Percentiles rank a stretch among this genome's conserved stretches.
Evolutionary conservation across 2,797 vertebrate genomes (phyloP).

Genomic region (Rhinoraja longicauda): DNA sequence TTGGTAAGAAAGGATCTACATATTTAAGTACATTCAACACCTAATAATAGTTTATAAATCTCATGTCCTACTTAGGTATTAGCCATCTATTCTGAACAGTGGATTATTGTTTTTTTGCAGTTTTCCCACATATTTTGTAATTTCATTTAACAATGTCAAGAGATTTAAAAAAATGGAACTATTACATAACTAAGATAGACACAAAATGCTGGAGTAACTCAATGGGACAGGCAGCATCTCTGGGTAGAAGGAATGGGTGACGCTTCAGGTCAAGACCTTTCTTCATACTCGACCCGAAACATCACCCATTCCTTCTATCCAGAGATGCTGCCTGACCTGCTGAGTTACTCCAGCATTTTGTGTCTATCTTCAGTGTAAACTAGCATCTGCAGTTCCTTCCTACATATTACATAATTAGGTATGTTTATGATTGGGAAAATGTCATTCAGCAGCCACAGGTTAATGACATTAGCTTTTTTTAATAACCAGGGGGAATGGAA

Average conservation of each 20-base stretch:
- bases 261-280: too few species aligned
- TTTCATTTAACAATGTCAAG: background rate
- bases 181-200: background rate
- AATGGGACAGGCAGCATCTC: too few species aligned
- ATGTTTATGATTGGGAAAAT: background rate
- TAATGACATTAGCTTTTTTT: background rate
- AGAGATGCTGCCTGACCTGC: too few species aligned
- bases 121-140: background rate
- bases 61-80: too few species aligned
- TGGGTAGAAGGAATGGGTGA: too few species aligned
- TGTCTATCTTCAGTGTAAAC: too few species aligned
- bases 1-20: conserved; percentile 61
- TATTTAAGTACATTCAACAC: background rate
- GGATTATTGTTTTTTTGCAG: background rate
- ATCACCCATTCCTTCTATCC: too few species aligned
- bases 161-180: background rate
- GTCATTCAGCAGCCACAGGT: background rate
- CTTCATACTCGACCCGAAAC: too few species aligned
- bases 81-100: background rate
- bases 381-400: too few species aligned
- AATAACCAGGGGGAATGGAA: background rate
- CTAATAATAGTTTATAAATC: too few species aligned
- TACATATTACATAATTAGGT: background rate
- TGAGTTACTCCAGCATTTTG: too few species aligned
- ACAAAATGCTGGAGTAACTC: too few species aligned